Conservation (phyloP, 2,888 invertebrate species). For the Adela reaumurella region DNA sequence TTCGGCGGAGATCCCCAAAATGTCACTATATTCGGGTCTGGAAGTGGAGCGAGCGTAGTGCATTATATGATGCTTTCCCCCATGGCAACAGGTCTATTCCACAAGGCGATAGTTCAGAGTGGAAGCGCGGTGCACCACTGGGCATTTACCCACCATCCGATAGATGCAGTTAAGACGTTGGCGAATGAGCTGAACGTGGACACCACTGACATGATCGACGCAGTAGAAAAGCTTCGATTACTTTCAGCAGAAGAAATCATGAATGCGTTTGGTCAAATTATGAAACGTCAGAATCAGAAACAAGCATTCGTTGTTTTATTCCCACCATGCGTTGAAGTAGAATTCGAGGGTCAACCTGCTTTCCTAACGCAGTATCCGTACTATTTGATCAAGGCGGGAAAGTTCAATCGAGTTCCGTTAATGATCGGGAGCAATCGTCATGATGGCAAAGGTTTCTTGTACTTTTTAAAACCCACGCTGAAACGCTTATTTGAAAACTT, state of each 20-base stretch:
- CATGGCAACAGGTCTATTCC: slow-evolving; percentile 42
- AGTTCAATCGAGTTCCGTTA: slow-evolving; percentile 40
- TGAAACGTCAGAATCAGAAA: background rate
- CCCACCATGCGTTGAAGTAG: slow-evolving; percentile 40
- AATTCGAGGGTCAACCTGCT: slow-evolving; percentile 38
- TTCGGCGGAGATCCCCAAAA: slow-evolving; percentile 48
- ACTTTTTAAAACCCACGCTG: slow-evolving; percentile 23
- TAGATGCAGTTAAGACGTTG: slow-evolving; percentile 22
- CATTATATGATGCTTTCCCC: slow-evolving; percentile 48
- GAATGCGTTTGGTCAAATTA: slow-evolving; percentile 15
- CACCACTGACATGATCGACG: slow-evolving; percentile 16
- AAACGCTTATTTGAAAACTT: slow-evolving; percentile 29
- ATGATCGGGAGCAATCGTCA: slow-evolving; percentile 43
- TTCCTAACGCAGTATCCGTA: slow-evolving; percentile 38
- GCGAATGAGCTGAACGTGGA: slow-evolving; percentile 27
- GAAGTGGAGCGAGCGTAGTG: slow-evolving; percentile 40
- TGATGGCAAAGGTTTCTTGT: too few relatives aligned
- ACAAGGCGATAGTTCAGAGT: slow-evolving; percentile 45
- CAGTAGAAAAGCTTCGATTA: slow-evolving; percentile 30
- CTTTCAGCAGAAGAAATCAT: slow-evolving; percentile 26
- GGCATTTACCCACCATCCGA: slow-evolving; percentile 33
- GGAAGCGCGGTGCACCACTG: slow-evolving; percentile 39
- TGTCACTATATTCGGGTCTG: slow-evolving; percentile 46
- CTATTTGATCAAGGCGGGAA: slow-evolving; percentile 34
- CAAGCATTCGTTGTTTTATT: slow-evolving; percentile 29